Conservation (phyloP, 2,888 invertebrate species). For the Arrhopalites spinosus region DNA sequence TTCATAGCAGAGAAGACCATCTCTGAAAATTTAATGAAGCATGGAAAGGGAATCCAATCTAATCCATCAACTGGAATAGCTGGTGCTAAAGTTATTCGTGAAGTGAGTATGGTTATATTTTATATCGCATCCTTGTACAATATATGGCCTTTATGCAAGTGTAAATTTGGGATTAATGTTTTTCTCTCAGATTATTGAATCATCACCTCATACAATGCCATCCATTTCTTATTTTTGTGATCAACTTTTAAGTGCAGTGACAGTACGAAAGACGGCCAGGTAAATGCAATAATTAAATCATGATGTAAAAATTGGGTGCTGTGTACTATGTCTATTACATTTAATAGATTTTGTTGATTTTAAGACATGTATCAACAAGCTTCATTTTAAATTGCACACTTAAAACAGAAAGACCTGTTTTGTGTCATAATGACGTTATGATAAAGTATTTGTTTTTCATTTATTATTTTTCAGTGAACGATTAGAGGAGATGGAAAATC, state of each 20-base stretch:
- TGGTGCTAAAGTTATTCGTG: conserved; percentile 43
- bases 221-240: conserved; percentile 49
- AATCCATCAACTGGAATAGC: conserved; percentile 16
- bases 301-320: too few relatives aligned
- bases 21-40: conserved; percentile 11
- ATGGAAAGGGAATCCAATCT: conserved; percentile 6
- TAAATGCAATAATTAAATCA: too few relatives aligned
- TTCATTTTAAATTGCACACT: too few relatives aligned
- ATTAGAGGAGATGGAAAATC: conserved; percentile 39
- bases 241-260: conserved; percentile 40
- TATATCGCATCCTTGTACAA: not conserved
- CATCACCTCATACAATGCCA: conserved; percentile 55
- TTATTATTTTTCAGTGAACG: conserved; percentile 28
- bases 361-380: not conserved
- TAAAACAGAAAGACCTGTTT: too few relatives aligned
- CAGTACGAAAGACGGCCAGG: not conserved
- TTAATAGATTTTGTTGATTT: not conserved
- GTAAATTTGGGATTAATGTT: too few relatives aligned
- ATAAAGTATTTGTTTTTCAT: not conserved
- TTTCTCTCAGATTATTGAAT: conserved; percentile 48
- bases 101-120: conserved; percentile 36
- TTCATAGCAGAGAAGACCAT: conserved; percentile 46
- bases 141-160: too few relatives aligned
- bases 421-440: not conserved
- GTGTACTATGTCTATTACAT: not conserved